Conservation (phyloP, 2,113 vertebrate species). For the Micromys minutus region DNA sequence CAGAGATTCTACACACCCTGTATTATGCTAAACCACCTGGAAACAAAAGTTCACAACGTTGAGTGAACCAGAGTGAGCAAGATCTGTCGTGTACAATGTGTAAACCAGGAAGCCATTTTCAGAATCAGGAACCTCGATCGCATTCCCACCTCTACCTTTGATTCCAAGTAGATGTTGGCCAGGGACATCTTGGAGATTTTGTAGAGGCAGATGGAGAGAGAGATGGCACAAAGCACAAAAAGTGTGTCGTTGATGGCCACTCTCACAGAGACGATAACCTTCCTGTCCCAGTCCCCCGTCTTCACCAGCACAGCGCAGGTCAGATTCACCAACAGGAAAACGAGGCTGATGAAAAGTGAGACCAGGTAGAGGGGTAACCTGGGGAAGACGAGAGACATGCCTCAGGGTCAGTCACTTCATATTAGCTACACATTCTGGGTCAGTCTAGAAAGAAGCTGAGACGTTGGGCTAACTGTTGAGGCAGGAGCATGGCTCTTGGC, state of each 20-base stretch:
- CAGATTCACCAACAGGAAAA: constrained; percentile 96
- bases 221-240: constrained; percentile 94
- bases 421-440: accelerated
- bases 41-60: neutral
- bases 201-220: constrained; percentile 94
- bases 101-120: neutral
- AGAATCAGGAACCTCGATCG: neutral
- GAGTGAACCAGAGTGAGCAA: neutral
- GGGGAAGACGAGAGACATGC: constrained; percentile 47
- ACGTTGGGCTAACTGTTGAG: neutral
- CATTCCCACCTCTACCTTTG: constrained; percentile 88
- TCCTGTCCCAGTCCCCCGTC: constrained; percentile 89
- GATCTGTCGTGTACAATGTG: neutral
- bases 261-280: constrained; percentile 91
- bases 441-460: neutral
- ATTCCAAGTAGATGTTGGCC: constrained; percentile 97
- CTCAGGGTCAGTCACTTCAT: accelerated
- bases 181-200: constrained; percentile 97
- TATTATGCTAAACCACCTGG: accelerated
- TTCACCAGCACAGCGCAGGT: constrained; percentile 95
- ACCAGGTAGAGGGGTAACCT: constrained; percentile 93
- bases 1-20: neutral
- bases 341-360: constrained; percentile 92
- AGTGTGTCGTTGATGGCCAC: constrained; percentile 95
- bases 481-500: neutral